Base-by-base conservation (phyloP, 2,797 vertebrate species). In the Emys orbicularis region DNA sequence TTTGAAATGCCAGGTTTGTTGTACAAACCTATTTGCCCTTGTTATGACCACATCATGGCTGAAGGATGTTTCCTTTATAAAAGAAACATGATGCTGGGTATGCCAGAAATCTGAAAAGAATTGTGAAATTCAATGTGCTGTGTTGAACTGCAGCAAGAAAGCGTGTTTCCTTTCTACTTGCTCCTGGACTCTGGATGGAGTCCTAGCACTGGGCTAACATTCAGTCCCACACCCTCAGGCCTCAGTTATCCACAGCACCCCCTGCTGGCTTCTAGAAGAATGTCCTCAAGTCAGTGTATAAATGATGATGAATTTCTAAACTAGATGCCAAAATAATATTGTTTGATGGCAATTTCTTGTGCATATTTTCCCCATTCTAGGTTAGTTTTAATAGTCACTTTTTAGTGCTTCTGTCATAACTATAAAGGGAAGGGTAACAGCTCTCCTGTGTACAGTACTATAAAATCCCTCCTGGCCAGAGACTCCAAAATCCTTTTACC, bases 191-290 rank as follows among this genome's bases (percentile, higher is more conserved):
- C 12, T 54, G 53, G 21, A 54, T 59, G 29, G n/a, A 72, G 81
- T 47, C 12, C 5, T 86, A 83, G 19, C 76, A 31, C 59, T 47
- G 89, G 88, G 83, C 83, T 87, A 84, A 59, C 87, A 68, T 41
- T 92, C 29, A 21, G 52, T 90, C 93, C 74, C 83, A 90, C 41
- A 82, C 86, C 72, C 79, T 82, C 31, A 59, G 41, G 31, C 84
- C 59, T 90, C 72, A 13, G 79, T 81, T 93, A 81, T 65, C 82
- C 83, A 93, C 81, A 97, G 96, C 94, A 97, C 96, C 96, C 92
- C 68, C 96, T 97, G 89, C 94, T 90, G 97, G 93, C 59, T 95
- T 97, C 15, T 1, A 77, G 86, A 37, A 86, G 61, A 89, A 83
- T 27, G 77, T 41, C 12, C 59, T 57, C 16, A 81, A 7, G 77